A percentile compares a stretch with the other conserved stretches of the same genome.
Conservation (phyloP, 2,888 invertebrate species). For the Dynastes tityus region DNA sequence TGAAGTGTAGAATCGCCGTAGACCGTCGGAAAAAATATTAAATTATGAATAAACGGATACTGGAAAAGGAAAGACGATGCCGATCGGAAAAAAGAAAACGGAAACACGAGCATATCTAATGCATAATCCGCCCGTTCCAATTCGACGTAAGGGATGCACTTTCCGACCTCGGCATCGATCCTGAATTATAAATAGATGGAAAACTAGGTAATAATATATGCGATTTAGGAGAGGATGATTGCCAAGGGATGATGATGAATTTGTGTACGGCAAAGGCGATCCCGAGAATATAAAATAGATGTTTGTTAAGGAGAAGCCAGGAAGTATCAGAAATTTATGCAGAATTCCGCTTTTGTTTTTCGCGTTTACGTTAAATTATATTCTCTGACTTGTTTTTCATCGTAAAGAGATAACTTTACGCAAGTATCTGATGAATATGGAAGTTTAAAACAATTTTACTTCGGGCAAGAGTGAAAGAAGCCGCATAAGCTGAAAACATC, state of each 20-base stretch:
- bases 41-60: conserved; percentile 22
- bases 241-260: conserved; percentile 13
- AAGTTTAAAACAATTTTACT: too few species aligned
- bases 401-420: not conserved
- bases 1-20: not conserved
- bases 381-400: not conserved
- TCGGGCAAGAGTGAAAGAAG: too few species aligned
- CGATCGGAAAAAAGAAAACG: not conserved
- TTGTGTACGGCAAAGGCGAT: conserved; percentile 10
- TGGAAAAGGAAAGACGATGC: conserved; percentile 11
- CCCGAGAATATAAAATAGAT: not conserved
- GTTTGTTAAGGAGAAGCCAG: not conserved
- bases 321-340: not conserved
- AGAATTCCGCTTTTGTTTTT: not conserved
- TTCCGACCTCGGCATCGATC: conserved; percentile 3
- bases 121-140: not conserved
- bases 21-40: conserved; percentile 7
- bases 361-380: not conserved
- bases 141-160: conserved; percentile 21
- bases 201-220: conserved; percentile 25
- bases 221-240: not conserved
- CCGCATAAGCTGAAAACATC: too few species aligned
- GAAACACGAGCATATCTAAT: conserved; percentile 7
- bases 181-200: conserved; percentile 30
- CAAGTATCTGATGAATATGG: not conserved